Percentiles rank a stretch among this genome's conserved stretches.
These are phyloP conservation scores for Misgurnus anguillicaudatus DNA, from an alignment of 2,113 vertebrate genomes.

Conservation along the genomic window DNA sequence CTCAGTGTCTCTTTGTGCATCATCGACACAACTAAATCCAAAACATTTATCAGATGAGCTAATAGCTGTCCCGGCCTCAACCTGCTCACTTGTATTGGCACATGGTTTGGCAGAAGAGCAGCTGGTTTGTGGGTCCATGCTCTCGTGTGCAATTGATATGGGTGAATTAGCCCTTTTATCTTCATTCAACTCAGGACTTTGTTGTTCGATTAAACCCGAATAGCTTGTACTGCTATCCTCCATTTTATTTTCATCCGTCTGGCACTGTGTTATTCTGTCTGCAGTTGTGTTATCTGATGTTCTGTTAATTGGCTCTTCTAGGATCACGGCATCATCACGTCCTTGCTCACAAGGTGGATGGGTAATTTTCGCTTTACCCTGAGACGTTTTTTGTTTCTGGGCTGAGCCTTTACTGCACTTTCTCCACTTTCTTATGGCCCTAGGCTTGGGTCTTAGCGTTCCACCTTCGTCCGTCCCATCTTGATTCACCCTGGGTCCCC, in stretches of 20 bases:
- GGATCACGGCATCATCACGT: conserved; percentile 44
- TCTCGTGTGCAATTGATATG: not conserved
- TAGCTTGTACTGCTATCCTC: not conserved
- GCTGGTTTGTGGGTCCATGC: conserved; percentile 2
- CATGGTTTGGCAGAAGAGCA: conserved; percentile 25
- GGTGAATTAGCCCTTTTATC: conserved; percentile 5
- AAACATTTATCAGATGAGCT: not conserved
- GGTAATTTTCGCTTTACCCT: conserved; percentile 42
- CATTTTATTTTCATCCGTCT: not conserved
- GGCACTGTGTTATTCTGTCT: not conserved
- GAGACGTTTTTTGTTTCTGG: conserved; percentile 52
- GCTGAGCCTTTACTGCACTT: conserved; percentile 61
- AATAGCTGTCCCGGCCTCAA: not conserved
- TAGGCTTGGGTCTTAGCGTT: conserved; percentile 61
- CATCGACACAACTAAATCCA: not conserved
- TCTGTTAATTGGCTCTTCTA: not conserved
- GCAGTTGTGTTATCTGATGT: not conserved
- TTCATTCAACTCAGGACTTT: not conserved
- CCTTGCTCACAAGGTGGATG: conserved; percentile 55
- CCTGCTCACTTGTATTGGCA: conserved; percentile 11
- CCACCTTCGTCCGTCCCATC: conserved; percentile 47
- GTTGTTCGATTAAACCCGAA: not conserved
- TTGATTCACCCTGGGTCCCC: conserved; percentile 37
- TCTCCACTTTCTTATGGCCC: conserved; percentile 72
- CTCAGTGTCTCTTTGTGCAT: not conserved